Base-by-base conservation (phyloP, 2,888 invertebrate species). In the Strigamia maritima region DNA sequence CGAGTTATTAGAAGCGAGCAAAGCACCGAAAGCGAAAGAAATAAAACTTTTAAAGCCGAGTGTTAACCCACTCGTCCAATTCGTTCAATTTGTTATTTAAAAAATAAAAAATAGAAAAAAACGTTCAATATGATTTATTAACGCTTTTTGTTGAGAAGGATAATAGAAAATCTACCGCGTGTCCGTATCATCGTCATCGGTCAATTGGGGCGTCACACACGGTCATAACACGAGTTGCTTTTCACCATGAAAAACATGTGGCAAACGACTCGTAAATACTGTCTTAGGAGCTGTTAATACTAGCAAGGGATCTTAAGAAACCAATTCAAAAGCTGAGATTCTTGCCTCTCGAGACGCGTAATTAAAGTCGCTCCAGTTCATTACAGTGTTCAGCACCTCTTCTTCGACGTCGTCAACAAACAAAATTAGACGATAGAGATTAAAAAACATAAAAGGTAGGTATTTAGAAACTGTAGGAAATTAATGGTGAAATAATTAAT, bases 301-400 rank as follows among this genome's bases (percentile, higher is more conserved):
- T 70, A 70, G 70, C 70, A 28, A 70, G 70, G 70, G 70, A 70
- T 70, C 70, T 70, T 70, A 70, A 26, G 28, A 70, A 70, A 70
- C 70, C 70, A 70, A 70, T 70, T 70, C 70, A 70, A 70, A 70
- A 26, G 70, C 70, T 28, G 70, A 70, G 70, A 70, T 70, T 70
- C 70, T 28, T 70, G 70, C 70, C 70, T 26, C 70, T 70, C 28
- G 70, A 70, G 70, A 70, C 70, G 70, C 24, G 70, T 70, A 70
- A 70, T 70, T 70, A 70, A 70, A 70, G 70, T 70, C 28, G 70
- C 24, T 70, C 70, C 70, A 70, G 26, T 70, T 70, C 70, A 70
- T 70, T 70, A 70, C 70, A 26, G 70, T 70, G 70, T 70, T 70
- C 70, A 70, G 26, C 70, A 70, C 70, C 28, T 70, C 49, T 49